phyloP scores from a whole-genome alignment of 2,797 vertebrate genomes.

The Cossypha polioptera region DNA sequence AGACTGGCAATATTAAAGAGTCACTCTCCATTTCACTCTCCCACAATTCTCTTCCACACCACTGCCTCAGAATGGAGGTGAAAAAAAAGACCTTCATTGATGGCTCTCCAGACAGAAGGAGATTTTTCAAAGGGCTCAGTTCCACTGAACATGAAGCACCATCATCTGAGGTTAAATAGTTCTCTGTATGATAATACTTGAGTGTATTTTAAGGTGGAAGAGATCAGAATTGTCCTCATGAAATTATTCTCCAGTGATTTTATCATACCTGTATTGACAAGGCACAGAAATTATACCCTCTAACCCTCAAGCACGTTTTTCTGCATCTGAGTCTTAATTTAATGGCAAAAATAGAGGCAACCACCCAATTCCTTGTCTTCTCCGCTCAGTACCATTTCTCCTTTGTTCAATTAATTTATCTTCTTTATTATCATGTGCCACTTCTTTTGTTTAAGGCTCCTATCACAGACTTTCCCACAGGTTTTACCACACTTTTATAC shows the following conservation, averaged over 20 bases:
- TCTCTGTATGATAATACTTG: background rate
- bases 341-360: background rate
- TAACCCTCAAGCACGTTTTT: background rate
- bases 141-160: background rate
- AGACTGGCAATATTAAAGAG: background rate
- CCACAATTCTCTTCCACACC: background rate
- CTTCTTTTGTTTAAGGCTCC: background rate
- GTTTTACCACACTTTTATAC: background rate
- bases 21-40: background rate
- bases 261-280: background rate
- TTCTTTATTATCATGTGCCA: background rate
- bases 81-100: fast-evolving
- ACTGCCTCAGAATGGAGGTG: background rate
- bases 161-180: background rate
- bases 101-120: background rate
- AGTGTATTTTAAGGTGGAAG: background rate
- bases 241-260: background rate
- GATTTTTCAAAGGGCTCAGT: background rate
- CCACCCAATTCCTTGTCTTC: background rate
- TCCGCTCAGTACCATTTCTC: background rate
- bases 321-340: background rate
- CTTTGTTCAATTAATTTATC: background rate
- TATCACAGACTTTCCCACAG: background rate
- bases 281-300: background rate
- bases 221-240: background rate